Evolutionary conservation across 2,797 vertebrate genomes (phyloP).

Genomic region (Cryptoprocta ferox): DNA sequence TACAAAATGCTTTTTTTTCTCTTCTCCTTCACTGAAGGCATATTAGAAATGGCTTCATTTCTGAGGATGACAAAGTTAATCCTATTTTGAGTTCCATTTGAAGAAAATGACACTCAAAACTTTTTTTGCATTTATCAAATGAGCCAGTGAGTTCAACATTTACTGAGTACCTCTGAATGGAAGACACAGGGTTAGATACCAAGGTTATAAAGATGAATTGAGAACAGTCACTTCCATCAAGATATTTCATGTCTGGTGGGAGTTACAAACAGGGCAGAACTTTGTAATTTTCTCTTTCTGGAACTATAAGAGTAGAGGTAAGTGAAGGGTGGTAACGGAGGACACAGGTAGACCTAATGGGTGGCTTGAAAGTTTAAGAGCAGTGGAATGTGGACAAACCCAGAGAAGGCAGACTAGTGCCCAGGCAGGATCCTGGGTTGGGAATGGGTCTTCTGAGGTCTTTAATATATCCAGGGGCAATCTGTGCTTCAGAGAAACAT

Average conservation of each 20-base stretch:
- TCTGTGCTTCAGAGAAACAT: neutral
- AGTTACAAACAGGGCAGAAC: neutral
- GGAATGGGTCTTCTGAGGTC: neutral
- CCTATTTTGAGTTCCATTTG: constrained; percentile 81
- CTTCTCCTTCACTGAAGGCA: constrained; percentile 70
- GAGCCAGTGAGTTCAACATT: constrained; percentile 54
- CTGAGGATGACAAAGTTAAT: constrained; percentile 85
- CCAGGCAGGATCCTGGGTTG: neutral
- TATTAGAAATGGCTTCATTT: constrained; percentile 84
- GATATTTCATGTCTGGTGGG: neutral
- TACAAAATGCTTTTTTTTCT: constrained; percentile 73
- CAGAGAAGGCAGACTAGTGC: neutral
- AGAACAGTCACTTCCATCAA: neutral
- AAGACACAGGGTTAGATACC: neutral
- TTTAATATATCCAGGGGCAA: neutral
- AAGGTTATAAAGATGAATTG: neutral
- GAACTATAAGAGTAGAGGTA: neutral
- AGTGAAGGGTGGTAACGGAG: neutral
- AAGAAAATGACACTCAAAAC: constrained; percentile 74
- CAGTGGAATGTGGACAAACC: neutral
- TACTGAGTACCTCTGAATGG: neutral
- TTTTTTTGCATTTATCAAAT: constrained; percentile 81
- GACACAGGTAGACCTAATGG: too few relatives aligned
- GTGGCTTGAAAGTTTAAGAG: neutral
- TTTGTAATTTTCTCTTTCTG: constrained; percentile 2